phyloP scores from a whole-genome alignment of 2,888 invertebrate genomes.

The Koerneria pararmatus region DNA sequence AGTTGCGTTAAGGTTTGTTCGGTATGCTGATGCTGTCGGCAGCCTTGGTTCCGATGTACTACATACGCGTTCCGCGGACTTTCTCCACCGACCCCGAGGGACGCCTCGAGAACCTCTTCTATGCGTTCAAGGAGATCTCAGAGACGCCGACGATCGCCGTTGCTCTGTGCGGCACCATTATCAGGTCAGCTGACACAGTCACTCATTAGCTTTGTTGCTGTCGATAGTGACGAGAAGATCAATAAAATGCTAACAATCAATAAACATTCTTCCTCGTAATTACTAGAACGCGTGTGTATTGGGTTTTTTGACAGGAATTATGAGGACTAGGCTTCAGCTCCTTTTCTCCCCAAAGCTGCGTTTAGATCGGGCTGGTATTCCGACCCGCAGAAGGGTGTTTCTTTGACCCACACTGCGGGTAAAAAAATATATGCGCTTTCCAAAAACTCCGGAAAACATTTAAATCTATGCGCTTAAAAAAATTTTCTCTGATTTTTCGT shows the following conservation, averaged over 20 bases:
- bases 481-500: too few species aligned
- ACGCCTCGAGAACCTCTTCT: conserved; percentile 77
- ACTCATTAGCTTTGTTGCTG: too few species aligned
- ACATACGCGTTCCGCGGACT: conserved; percentile 71
- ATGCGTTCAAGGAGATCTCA: conserved; percentile 79
- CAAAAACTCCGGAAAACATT: too few species aligned
- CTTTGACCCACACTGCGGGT: too few species aligned
- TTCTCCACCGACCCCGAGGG: conserved; percentile 72
- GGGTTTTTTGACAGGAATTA: neutral
- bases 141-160: conserved; percentile 69
- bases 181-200: conserved; percentile 44
- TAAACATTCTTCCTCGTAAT: too few species aligned
- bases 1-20: conserved; percentile 36
- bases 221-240: too few species aligned
- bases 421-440: too few species aligned
- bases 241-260: too few species aligned
- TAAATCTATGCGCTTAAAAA: too few species aligned
- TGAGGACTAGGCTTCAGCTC: neutral
- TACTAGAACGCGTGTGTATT: too few species aligned
- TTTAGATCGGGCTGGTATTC: neutral
- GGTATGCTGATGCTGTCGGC: conserved; percentile 58
- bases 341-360: neutral
- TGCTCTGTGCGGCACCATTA: conserved; percentile 68
- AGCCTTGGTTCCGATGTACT: conserved; percentile 77
- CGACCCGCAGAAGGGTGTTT: too few species aligned